Conservation (phyloP, 2,888 invertebrate genomes). For the Acrocyrtus sp. region DNA sequence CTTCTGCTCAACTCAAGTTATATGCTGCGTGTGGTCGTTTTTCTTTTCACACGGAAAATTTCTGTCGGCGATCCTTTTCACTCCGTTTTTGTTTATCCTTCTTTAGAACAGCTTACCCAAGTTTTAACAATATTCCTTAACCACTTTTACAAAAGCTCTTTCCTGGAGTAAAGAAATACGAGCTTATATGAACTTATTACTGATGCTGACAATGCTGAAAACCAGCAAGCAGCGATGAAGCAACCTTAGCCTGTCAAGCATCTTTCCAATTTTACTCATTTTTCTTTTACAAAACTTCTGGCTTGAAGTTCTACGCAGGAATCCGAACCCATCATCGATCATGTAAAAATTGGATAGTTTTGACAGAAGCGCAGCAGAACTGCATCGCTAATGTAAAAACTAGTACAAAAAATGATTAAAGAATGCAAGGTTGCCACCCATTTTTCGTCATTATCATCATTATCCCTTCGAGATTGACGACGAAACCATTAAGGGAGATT, state of each 20-base stretch:
- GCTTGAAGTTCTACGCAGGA: conserved; percentile 12
- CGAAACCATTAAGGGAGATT: too few species aligned
- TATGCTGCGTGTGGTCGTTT: conserved; percentile 16
- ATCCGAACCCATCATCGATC: conserved; percentile 36
- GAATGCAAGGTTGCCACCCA: background rate
- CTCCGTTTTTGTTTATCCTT: conserved; percentile 46
- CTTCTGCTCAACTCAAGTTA: too few species aligned
- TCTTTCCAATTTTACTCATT: too few species aligned
- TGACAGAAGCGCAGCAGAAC: conserved; percentile 29
- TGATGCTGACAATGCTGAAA: too few species aligned
- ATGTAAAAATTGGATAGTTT: conserved; percentile 24
- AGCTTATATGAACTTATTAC: too few species aligned
- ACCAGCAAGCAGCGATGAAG: too few species aligned
- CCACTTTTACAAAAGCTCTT: too few species aligned
- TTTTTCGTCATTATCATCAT: background rate
- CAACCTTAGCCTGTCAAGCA: too few species aligned
- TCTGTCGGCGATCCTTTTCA: conserved; percentile 33
- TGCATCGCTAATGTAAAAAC: background rate
- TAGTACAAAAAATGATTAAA: background rate
- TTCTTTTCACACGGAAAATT: background rate
- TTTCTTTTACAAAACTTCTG: too few species aligned
- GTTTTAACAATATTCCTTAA: too few species aligned
- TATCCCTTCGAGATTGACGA: too few species aligned
- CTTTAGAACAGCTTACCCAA: conserved; percentile 42
- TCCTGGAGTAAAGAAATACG: too few species aligned